phyloP scores from a whole-genome alignment of 2,113 vertebrate species.

The Sinocyclocheilus anshuiensis region DNA sequence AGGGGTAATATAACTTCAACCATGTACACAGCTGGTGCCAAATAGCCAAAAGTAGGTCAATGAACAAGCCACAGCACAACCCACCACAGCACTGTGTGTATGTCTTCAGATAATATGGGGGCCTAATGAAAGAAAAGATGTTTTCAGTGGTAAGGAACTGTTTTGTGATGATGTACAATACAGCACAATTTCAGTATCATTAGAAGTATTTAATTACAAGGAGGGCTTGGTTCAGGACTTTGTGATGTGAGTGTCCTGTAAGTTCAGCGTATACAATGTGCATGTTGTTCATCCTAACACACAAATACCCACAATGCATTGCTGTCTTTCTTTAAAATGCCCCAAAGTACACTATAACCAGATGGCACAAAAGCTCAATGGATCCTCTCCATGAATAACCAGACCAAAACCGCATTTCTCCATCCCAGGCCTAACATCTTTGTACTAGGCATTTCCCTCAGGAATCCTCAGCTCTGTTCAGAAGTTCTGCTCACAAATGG shows the following conservation, averaged over 20 bases:
- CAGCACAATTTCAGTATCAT: not conserved
- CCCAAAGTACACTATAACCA: conserved; percentile 63
- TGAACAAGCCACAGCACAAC: conserved; percentile 43
- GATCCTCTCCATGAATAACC: conserved; percentile 75
- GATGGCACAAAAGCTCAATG: conserved; percentile 70
- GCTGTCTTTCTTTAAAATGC: conserved; percentile 58
- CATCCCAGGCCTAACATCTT: too few species aligned
- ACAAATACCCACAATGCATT: conserved; percentile 12
- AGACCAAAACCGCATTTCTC: too few species aligned
- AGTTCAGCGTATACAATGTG: not conserved
- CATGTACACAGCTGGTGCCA: conserved; percentile 27
- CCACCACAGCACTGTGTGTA: not conserved
- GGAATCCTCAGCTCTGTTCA: too few species aligned
- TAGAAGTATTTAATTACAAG: not conserved
- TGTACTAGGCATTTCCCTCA: too few species aligned
- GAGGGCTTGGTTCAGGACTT: not conserved
- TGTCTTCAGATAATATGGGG: conserved; percentile 50
- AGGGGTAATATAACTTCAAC: conserved; percentile 33
- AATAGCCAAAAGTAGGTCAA: conserved; percentile 63
- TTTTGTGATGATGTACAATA: not conserved
- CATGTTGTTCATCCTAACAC: not conserved
- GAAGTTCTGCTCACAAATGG: too few species aligned
- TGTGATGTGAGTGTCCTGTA: not conserved
- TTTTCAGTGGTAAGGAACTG: conserved; percentile 35
- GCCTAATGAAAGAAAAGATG: conserved; percentile 55